Conservation (phyloP, 2,797 vertebrate species). For the Sebastes cheni region DNA sequence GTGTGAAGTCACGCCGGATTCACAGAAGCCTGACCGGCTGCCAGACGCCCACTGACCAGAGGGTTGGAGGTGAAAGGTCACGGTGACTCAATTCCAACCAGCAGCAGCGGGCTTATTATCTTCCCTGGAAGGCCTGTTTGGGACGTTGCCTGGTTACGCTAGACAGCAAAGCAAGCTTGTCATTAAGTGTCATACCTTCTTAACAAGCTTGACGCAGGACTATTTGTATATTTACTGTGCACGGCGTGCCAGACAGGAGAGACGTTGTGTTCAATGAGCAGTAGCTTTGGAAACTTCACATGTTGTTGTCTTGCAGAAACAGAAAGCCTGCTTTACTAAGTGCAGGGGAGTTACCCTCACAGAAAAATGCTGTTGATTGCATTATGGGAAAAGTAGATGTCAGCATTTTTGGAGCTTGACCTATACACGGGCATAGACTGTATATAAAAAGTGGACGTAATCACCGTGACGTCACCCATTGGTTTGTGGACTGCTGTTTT, state of each 20-base stretch:
- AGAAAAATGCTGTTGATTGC: not conserved
- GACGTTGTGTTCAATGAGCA: not conserved
- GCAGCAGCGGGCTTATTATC: not conserved
- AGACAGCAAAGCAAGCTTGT: constrained; percentile 16
- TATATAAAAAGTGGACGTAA: too few species aligned
- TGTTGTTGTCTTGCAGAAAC: not conserved
- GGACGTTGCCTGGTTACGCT: constrained; percentile 38
- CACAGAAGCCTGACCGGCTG: constrained; percentile 9
- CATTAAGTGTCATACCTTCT: not conserved
- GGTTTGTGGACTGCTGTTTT: too few species aligned
- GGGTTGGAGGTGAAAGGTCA: constrained; percentile 57
- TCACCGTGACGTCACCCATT: too few species aligned
- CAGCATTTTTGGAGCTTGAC: not conserved
- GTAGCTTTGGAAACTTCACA: not conserved
- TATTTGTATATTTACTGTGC: not conserved
- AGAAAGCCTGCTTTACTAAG: not conserved
- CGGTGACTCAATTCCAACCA: constrained; percentile 47
- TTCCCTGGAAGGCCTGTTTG: constrained; percentile 15
- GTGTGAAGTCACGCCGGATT: constrained; percentile 23
- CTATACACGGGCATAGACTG: not conserved
- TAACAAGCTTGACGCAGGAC: not conserved
- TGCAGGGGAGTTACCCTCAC: not conserved
- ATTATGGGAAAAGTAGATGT: not conserved
- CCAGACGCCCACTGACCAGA: constrained; percentile 49
- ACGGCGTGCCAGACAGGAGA: not conserved